Base-by-base conservation (phyloP, 2,888 invertebrate species). In the Cephus nigrinus region DNA sequence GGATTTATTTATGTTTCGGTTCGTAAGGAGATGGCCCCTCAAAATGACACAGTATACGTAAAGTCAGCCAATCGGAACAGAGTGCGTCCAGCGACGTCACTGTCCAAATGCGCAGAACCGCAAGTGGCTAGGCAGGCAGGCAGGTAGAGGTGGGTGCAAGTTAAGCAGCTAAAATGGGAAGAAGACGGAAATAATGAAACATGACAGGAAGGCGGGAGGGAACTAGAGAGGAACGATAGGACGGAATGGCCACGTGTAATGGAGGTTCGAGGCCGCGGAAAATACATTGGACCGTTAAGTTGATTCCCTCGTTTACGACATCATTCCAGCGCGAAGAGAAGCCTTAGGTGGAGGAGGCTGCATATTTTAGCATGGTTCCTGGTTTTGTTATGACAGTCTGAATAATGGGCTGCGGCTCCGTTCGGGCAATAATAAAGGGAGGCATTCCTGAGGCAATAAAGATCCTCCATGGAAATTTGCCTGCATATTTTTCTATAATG, bases 291-390 rank as follows among this genome's bases (percentile, higher is more conserved):
- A 79, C 82, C 78, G 81, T 82, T 84, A 82, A 79, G 80, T 75
- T 76, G 81, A 82, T 81, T 80, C 78, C 79, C 77, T 81, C 81
- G 76, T 82, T 83, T 79, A 80, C 80, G 79, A 75, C 76, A 80
- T 80, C 79, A 77, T 75, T 75, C 74, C 36, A 55, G 55, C 55
- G 68, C 74, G 36, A 74, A 71, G 72, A 74, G 75, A 68, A 76
- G 31, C 12, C 71, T 33, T 30, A 12, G 30, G 12, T 32, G 78
- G 79, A 80, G 80, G 80, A 80, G 83, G 81, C 80, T 83, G 84
- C 82, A 86, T 88, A 86, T 87, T 88, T 87, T 85, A 87, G 80
- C 84, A 85, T 85, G 86, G 85, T 86, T 83, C 84, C 83, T 78
- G 78, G 83, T 84, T 81, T 85, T 82, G 84, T 83, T 84, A 83